Evolutionary conservation across 1,140 invertebrate species (phyloP).

Genomic region (Rhopalosiphum maidis): DNA sequence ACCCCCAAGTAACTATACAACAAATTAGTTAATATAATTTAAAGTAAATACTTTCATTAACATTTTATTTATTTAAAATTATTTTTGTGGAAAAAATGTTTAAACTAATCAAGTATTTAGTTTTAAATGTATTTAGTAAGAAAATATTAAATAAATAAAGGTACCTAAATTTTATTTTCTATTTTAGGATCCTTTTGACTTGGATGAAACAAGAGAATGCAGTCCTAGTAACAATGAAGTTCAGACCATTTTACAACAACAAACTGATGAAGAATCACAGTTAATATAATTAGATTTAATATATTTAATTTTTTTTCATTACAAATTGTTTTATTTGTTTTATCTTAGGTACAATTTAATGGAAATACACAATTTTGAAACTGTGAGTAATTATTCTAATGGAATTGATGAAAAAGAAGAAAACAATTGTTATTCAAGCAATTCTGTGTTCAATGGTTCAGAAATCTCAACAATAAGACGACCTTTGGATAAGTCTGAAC

Average conservation of each 20-base stretch:
- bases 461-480: background rate
- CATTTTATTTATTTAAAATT: background rate
- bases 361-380: background rate
- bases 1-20: background rate
- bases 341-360: background rate
- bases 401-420: slow-evolving; percentile 7
- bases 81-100: background rate
- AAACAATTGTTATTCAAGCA: background rate
- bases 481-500: background rate
- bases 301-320: background rate
- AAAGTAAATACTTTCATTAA: too few relatives aligned
- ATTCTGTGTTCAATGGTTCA: background rate
- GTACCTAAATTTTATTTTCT: background rate
- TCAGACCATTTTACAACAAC: slow-evolving; percentile 52
- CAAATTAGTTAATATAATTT: background rate
- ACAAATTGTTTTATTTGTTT: background rate
- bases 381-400: background rate
- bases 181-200: background rate
- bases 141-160: background rate
- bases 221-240: slow-evolving; percentile 77
- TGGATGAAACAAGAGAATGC: slow-evolving; percentile 68
- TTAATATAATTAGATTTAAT: background rate
- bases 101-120: background rate
- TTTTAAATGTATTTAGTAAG: background rate
- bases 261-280: background rate